Base-by-base conservation (phyloP, 1,140 invertebrate species). In the Penaeus japonicus region DNA sequence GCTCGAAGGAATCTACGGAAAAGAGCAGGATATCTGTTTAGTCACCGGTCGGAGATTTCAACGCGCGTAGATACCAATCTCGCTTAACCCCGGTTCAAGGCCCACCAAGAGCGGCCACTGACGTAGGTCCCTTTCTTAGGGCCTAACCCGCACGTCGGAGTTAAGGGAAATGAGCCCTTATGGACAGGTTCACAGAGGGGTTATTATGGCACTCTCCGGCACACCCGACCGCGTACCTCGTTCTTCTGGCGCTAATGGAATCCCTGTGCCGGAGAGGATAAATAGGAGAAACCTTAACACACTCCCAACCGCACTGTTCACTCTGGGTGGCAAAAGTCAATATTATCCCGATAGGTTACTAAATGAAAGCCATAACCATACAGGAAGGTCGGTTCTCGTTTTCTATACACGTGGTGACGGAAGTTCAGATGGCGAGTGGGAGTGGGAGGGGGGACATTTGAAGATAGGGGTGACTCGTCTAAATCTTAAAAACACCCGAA, bases 251-350 rank as follows among this genome's bases (percentile, higher is more conserved):
- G 77, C 78, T 87, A 87, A 87, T 87, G 85, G 85, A 87, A 87
- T 87, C 85, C 85, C 77, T 59, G 85, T 47, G 85, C 85, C 77
- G 78, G 75, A 65, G 85, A 87, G 85, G 85, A 87, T 87, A 87
- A 87, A 87, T 87, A 87, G 85, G 77, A 87, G 85, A 87, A 87
- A 87, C 80, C 80, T 87, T 87, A 87, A 87, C 85, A 87, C 85
- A 87, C 85, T 87, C 85, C 85, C 85, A 79, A 87, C 85, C 85
- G 77, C 85, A 87, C 85, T 47, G 85, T 80, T 87, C 85, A 87
- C 85, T 79, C 85, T 87, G 85, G 85, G 85, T 87, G 85, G 85
- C 85, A 80, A 80, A 53, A 87, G 85, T 87, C 85, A 87, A 87
- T 87, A 87, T 57, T 24, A 78, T 32, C 77, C 27, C 75, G 59